phyloP scores from a whole-genome alignment of 2,113 vertebrate genomes.

The Typhlomys cinereus region DNA sequence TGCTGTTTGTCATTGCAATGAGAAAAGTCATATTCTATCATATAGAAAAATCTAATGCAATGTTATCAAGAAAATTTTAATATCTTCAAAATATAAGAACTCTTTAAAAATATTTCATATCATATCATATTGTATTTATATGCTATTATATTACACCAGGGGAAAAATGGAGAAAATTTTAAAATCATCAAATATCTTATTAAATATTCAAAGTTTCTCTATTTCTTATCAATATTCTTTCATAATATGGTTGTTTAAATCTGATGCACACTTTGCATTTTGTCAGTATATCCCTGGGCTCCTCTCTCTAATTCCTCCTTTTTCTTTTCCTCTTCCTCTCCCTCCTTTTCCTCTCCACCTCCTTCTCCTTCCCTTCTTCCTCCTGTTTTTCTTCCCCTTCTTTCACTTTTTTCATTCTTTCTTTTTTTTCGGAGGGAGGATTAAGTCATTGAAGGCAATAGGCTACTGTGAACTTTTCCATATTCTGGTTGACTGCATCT shows the following conservation, averaged over 20 bases:
- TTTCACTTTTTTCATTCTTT: too few species aligned
- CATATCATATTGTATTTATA: too few species aligned
- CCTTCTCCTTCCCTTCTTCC: too few species aligned
- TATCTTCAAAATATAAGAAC: not conserved
- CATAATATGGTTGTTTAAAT: not conserved
- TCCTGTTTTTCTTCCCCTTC: too few species aligned
- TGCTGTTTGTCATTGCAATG: too few species aligned
- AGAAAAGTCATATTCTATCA: too few species aligned
- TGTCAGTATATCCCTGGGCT: not conserved
- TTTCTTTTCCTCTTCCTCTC: not conserved
- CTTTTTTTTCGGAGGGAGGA: too few species aligned
- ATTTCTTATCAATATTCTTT: not conserved
- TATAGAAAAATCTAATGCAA: not conserved
- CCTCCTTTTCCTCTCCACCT: too few species aligned
- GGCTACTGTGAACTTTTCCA: not conserved
- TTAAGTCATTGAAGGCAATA: not conserved
- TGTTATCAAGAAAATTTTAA: not conserved
- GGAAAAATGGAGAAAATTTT: not conserved
- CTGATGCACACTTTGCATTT: not conserved
- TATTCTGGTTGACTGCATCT: not conserved
- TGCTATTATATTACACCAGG: not conserved
- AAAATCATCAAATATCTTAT: not conserved
- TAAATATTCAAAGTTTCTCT: not conserved
- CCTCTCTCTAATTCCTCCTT: too few species aligned
- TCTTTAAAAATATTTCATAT: not conserved